These are phyloP conservation scores for Chiloscyllium punctatum DNA, from an alignment of 2,797 vertebrate genomes.

Conservation along the genomic window DNA sequence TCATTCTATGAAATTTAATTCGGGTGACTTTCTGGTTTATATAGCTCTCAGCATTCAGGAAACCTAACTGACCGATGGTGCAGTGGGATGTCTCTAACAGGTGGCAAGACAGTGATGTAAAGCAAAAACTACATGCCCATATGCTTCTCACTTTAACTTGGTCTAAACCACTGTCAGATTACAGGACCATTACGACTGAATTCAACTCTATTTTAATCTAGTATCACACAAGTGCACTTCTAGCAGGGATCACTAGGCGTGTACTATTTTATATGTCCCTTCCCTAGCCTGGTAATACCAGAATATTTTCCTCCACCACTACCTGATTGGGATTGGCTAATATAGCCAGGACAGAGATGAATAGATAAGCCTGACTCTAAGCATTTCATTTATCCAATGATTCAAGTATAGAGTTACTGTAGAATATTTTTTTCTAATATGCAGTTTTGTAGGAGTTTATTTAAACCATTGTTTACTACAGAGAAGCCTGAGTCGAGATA, in stretches of 20 bases:
- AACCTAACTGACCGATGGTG: not conserved
- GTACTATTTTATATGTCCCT: not conserved
- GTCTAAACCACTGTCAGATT: not conserved
- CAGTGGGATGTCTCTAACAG: not conserved
- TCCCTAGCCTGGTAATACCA: not conserved
- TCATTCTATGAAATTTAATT: not conserved
- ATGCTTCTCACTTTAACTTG: not conserved
- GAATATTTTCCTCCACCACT: not conserved
- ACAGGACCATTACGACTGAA: not conserved
- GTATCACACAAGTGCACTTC: not conserved
- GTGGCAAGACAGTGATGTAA: not conserved
- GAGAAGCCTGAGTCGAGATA: not conserved
- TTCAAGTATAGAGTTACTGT: not conserved
- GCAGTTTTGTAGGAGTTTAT: not conserved
- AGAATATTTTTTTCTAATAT: not conserved
- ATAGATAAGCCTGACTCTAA: not conserved
- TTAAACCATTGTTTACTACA: not conserved
- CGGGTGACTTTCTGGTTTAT: not conserved
- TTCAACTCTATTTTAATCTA: not conserved
- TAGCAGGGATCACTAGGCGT: not conserved
- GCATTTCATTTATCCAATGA: not conserved
- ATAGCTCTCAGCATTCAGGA: not conserved
- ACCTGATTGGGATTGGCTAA: not conserved
- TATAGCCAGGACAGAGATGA: not conserved
- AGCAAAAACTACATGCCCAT: too few relatives aligned